These are phyloP conservation scores for Microctonus hyperodae DNA, from an alignment of 2,888 invertebrate species.

Conservation along the genomic window DNA sequence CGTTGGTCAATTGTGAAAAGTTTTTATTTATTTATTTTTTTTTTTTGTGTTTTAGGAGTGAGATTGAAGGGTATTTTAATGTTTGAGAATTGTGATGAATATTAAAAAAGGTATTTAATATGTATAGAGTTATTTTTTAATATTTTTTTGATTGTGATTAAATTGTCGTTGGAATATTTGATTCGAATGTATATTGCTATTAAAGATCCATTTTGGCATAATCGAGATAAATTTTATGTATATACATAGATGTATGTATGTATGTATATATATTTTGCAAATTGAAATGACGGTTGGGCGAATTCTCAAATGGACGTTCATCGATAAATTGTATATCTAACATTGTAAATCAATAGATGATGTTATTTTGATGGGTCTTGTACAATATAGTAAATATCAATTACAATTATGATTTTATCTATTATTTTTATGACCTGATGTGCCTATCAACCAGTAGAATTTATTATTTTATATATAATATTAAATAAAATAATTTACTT, in stretches of 20 bases:
- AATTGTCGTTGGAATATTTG: constrained; percentile 11
- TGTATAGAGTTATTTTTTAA: no score
- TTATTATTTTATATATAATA: no score
- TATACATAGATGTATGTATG: no score
- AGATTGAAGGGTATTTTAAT: not conserved
- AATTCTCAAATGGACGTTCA: constrained; percentile 7
- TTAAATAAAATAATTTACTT: no score
- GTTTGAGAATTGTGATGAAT: no score
- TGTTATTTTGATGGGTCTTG: not conserved
- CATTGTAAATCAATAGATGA: not conserved
- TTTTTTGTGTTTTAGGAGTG: not conserved
- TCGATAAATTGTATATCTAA: not conserved
- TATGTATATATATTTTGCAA: not conserved
- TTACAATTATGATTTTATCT: no score
- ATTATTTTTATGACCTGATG: no score
- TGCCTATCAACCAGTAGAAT: no score
- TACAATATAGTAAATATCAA: no score
- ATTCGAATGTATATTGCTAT: not conserved
- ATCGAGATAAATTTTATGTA: not conserved
- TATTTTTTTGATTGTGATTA: no score
- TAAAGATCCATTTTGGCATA: constrained; percentile 4
- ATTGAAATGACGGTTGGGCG: not conserved
- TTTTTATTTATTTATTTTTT: not conserved
- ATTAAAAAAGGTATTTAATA: no score
- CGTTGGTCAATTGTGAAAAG: not conserved